phyloP scores from a whole-genome alignment of 2,797 vertebrate species.

The Rachycentron canadum region DNA sequence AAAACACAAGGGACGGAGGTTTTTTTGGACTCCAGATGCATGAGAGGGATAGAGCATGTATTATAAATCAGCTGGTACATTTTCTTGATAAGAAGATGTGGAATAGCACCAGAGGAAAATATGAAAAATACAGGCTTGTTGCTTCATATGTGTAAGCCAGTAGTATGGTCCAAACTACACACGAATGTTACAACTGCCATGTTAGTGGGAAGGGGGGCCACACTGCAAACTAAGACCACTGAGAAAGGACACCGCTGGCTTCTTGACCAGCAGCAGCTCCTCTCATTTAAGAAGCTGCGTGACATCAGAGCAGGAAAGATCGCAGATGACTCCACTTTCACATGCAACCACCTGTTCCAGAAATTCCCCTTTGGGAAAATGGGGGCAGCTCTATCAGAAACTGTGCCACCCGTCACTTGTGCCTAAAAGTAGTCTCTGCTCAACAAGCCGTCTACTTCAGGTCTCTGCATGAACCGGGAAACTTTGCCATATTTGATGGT shows the following conservation, averaged over 20 bases:
- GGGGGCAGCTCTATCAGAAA: slow-evolving; percentile 17
- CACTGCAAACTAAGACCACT: neutral
- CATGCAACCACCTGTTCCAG: slow-evolving; percentile 26
- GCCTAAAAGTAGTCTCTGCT: slow-evolving; percentile 18
- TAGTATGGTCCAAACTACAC: neutral
- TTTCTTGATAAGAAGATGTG: neutral
- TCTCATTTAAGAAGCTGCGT: slow-evolving; percentile 15
- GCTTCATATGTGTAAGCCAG: neutral
- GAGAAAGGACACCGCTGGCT: neutral
- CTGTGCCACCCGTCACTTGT: neutral
- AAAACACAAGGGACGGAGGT: neutral
- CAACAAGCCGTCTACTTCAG: slow-evolving; percentile 11
- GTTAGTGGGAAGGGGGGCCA: neutral
- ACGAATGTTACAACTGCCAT: neutral
- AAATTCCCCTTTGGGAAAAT: slow-evolving; percentile 21
- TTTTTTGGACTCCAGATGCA: neutral
- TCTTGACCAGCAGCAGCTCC: neutral
- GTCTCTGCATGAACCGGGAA: slow-evolving; percentile 9
- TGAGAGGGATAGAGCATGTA: neutral
- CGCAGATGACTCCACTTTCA: neutral
- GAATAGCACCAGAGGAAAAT: neutral
- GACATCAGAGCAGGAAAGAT: slow-evolving; percentile 6
- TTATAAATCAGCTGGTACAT: neutral
- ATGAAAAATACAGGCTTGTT: neutral
- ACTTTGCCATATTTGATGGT: neutral